These are phyloP conservation scores for Megastigmus dorsalis DNA, from an alignment of 2,888 invertebrate genomes.

Conservation along the genomic window DNA sequence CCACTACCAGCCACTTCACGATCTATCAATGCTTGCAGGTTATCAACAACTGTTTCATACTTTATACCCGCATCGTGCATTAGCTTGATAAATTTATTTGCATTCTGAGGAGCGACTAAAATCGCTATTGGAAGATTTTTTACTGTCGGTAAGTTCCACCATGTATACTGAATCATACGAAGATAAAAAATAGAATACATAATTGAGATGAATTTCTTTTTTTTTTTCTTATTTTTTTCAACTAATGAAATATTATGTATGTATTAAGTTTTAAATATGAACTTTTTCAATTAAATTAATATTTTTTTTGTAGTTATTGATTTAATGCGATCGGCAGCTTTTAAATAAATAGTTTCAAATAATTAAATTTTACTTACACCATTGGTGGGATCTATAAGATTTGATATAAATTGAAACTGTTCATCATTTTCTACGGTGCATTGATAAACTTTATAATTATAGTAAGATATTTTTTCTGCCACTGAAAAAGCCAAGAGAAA, in stretches of 20 bases:
- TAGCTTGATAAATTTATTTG: conserved; percentile 74
- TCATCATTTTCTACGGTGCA: background rate
- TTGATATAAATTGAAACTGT: background rate
- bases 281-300: too few species aligned
- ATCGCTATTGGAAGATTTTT: conserved; percentile 75
- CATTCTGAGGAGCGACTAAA: conserved; percentile 79
- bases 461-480: background rate
- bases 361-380: background rate
- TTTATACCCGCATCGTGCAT: conserved; percentile 72
- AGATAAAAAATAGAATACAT: background rate
- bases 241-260: too few species aligned
- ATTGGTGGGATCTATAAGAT: background rate
- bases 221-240: too few species aligned
- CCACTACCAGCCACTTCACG: conserved; percentile 54
- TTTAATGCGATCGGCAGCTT: background rate
- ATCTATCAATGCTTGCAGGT: conserved; percentile 77
- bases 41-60: conserved; percentile 75
- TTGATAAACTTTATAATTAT: background rate
- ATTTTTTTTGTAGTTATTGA: too few species aligned
- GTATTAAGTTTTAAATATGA: too few species aligned
- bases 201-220: too few species aligned
- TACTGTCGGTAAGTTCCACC: conserved; percentile 61
- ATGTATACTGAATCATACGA: conserved; percentile 71
- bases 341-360: too few species aligned
- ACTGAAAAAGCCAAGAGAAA: too few species aligned